These are phyloP conservation scores for Psittacus erithacus DNA, from an alignment of 2,113 vertebrate species.

Conservation along the genomic window DNA sequence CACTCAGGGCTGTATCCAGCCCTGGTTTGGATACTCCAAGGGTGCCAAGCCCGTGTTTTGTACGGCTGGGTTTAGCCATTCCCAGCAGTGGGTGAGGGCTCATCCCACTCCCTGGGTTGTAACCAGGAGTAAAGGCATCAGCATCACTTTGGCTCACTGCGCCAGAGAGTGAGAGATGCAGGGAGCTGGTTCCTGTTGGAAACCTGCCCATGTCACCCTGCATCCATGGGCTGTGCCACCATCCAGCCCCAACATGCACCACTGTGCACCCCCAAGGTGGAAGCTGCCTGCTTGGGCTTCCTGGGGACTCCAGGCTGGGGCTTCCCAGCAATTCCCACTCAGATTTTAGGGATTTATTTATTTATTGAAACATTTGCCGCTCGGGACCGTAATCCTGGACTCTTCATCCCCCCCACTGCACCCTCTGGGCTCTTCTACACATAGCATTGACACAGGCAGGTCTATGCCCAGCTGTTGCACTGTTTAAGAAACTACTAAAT, in stretches of 20 bases:
- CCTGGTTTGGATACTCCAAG: rapidly evolving
- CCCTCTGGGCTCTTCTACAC: neutral
- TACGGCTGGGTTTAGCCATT: rapidly evolving
- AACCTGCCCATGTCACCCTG: rapidly evolving
- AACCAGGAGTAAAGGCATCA: rapidly evolving
- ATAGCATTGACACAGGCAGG: neutral
- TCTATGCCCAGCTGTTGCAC: neutral
- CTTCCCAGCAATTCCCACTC: neutral
- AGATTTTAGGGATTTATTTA: neutral
- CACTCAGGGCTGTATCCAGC: neutral
- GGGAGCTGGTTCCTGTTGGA: neutral
- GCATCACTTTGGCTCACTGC: rapidly evolving
- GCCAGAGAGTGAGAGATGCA: rapidly evolving
- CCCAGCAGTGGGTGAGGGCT: neutral
- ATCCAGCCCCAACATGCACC: neutral
- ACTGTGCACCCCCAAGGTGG: neutral
- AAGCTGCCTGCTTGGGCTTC: neutral
- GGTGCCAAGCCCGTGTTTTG: rapidly evolving
- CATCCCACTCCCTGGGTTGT: neutral
- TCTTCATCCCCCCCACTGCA: neutral
- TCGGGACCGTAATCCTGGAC: neutral
- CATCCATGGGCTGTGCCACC: neutral
- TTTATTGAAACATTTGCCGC: neutral
- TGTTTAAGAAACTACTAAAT: neutral
- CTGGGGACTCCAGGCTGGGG: neutral